These are phyloP conservation scores for Trissoscelio sp. DNA, from an alignment of 2,888 invertebrate genomes.

Conservation along the genomic window DNA sequence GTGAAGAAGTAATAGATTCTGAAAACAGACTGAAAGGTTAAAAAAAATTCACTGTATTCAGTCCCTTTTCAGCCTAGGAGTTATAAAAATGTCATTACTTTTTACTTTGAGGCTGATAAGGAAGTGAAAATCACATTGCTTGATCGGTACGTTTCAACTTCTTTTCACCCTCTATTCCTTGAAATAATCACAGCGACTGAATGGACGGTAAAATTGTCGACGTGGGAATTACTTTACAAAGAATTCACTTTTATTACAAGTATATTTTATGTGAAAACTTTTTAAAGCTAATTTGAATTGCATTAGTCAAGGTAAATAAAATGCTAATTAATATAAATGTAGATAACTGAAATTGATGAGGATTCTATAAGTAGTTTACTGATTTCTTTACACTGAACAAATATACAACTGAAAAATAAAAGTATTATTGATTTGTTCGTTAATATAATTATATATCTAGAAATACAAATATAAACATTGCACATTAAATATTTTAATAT, in stretches of 20 bases:
- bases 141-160: conserved; percentile 11
- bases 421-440: too few relatives aligned
- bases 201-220: conserved; percentile 10
- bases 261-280: not conserved
- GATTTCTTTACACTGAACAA: too few relatives aligned
- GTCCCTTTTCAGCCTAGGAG: not conserved
- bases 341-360: too few relatives aligned
- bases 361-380: too few relatives aligned
- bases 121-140: conserved; percentile 21
- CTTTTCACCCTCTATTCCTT: conserved; percentile 16
- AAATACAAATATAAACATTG: too few relatives aligned
- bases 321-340: too few relatives aligned
- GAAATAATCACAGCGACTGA: conserved; percentile 19
- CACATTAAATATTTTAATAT: too few relatives aligned
- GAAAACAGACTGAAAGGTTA: not conserved
- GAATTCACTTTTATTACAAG: not conserved
- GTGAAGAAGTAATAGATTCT: not conserved
- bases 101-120: conserved; percentile 12
- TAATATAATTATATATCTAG: too few relatives aligned
- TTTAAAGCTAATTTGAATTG: not conserved
- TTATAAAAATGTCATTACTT: conserved; percentile 9
- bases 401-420: too few relatives aligned
- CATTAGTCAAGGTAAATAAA: not conserved
- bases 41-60: not conserved
- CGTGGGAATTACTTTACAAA: not conserved